phyloP scores from a whole-genome alignment of 2,113 vertebrate genomes.

The Hiodon tergisus region DNA sequence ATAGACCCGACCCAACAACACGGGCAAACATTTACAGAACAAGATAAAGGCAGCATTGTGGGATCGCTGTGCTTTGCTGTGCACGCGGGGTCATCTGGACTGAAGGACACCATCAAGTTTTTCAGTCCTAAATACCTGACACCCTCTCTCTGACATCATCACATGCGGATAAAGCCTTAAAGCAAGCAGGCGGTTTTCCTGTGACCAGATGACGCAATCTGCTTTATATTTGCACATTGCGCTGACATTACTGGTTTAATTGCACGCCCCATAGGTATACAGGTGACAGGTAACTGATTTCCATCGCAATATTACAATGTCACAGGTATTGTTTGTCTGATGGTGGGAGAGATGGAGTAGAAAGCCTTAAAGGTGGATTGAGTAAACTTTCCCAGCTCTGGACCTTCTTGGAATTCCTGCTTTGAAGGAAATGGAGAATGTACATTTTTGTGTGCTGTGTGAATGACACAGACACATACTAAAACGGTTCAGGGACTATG shows the following conservation, averaged over 20 bases:
- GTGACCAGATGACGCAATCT: no score
- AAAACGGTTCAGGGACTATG: no score
- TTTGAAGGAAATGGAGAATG: no score
- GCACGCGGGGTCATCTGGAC: background rate
- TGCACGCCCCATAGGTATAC: background rate
- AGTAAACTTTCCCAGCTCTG: background rate
- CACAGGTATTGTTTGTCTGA: background rate
- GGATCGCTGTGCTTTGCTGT: background rate
- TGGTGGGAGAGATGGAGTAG: background rate
- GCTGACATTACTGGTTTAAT: no score
- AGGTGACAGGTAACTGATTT: background rate
- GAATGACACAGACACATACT: no score
- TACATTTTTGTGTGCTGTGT: no score
- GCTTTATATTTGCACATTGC: no score
- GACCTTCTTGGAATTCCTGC: background rate
- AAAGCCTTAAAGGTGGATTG: background rate
- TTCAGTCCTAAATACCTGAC: no score
- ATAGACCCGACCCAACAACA: background rate
- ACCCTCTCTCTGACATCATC: no score
- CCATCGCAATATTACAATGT: background rate
- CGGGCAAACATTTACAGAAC: conserved; percentile 16
- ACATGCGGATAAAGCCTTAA: no score
- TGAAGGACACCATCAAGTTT: no score
- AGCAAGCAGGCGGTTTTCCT: no score
- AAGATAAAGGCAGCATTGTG: background rate